Conservation (phyloP, 2,113 vertebrate genomes). For the Plecotus auritus region DNA sequence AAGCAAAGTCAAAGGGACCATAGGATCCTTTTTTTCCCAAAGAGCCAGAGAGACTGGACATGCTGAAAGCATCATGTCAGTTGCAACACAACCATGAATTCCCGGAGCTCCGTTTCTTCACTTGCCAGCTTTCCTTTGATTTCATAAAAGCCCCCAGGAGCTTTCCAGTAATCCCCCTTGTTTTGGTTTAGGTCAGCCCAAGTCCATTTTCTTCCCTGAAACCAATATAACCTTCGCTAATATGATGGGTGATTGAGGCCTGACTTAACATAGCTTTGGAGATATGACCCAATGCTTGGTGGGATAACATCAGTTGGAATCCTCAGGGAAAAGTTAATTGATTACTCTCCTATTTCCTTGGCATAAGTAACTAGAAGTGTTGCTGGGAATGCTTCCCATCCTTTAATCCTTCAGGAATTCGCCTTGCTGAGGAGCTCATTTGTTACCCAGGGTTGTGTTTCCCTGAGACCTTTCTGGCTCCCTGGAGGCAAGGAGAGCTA, state of each 20-base stretch:
- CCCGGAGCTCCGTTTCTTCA: background rate
- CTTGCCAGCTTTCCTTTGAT: background rate
- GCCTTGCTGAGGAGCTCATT: background rate
- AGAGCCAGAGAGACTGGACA: background rate
- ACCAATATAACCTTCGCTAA: background rate
- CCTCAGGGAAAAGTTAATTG: background rate
- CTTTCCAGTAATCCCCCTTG: background rate
- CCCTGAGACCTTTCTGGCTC: background rate
- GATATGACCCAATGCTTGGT: background rate
- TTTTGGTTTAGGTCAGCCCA: background rate
- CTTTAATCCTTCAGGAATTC: constrained; percentile 33
- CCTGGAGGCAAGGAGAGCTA: background rate
- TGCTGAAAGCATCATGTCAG: background rate
- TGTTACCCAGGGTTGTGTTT: background rate
- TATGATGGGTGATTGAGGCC: background rate
- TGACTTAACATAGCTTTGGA: background rate
- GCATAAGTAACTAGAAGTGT: background rate
- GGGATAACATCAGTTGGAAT: background rate
- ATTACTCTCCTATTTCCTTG: background rate
- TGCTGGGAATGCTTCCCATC: background rate
- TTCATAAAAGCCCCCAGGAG: background rate
- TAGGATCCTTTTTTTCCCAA: background rate
- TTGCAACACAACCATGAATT: background rate
- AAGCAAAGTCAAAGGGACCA: background rate
- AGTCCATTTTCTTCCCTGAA: background rate